Evolutionary conservation across 2,888 invertebrate genomes (phyloP).

Genomic region (Apocheima hispidaria): DNA sequence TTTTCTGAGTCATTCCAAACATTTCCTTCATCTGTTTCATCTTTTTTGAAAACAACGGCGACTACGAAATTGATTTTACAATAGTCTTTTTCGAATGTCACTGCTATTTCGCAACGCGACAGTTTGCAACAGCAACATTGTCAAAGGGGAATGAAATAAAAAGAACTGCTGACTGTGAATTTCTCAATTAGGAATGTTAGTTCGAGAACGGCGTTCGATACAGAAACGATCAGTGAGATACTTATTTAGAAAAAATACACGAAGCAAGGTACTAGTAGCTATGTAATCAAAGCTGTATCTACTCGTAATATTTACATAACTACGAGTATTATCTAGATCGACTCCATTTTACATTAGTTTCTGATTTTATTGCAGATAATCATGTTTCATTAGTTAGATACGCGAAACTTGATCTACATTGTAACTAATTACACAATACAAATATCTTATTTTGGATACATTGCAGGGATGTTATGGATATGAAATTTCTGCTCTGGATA

Average conservation of each 20-base stretch:
- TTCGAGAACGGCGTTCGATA: background rate
- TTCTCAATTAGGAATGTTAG: conserved; percentile 11
- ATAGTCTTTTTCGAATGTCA: conserved; percentile 20
- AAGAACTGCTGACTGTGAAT: conserved; percentile 16
- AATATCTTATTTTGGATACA: too few relatives aligned
- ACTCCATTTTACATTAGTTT: too few relatives aligned
- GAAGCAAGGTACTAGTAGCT: background rate
- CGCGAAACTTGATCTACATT: too few relatives aligned
- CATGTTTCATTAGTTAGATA: too few relatives aligned
- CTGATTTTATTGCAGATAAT: too few relatives aligned
- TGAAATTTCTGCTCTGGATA: too few relatives aligned
- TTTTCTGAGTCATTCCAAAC: conserved; percentile 1
- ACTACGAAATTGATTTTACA: conserved; percentile 22
- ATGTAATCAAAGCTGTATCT: background rate
- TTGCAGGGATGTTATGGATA: too few relatives aligned
- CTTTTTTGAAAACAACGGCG: conserved; percentile 18
- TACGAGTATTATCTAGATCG: too few relatives aligned
- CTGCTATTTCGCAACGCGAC: conserved; percentile 17
- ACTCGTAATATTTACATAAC: too few relatives aligned
- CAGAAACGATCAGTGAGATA: conserved; percentile 2
- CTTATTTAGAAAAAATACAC: background rate
- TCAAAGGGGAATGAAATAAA: conserved; percentile 15
- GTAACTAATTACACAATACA: too few relatives aligned
- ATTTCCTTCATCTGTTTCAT: conserved; percentile 1
- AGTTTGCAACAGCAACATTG: conserved; percentile 17